Evolutionary conservation across 2,888 invertebrate species (phyloP).

Genomic region (Elegia similella): DNA sequence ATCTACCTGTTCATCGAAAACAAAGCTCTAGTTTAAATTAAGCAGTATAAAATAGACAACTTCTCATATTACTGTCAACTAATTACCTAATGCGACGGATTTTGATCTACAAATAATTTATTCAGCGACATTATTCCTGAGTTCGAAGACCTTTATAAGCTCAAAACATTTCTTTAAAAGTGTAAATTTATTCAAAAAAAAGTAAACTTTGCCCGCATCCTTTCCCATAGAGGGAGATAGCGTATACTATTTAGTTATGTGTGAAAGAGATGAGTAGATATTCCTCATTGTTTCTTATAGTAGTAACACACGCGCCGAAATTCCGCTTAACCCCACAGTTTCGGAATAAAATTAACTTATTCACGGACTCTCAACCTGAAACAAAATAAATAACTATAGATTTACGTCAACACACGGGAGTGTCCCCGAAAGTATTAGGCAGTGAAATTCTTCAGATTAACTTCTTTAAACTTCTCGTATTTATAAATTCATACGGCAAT

Average conservation of each 20-base stretch:
- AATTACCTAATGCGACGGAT: not conserved
- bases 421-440: too few relatives aligned
- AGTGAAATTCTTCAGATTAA: too few relatives aligned
- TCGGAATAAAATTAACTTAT: too few relatives aligned
- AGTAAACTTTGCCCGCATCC: slow-evolving; percentile 59
- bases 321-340: too few relatives aligned
- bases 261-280: slow-evolving; percentile 32
- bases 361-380: slow-evolving; percentile 21
- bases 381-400: too few relatives aligned
- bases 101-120: not conserved
- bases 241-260: slow-evolving; percentile 18
- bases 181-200: slow-evolving; percentile 79
- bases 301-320: not conserved
- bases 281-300: not conserved
- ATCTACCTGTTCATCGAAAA: too few relatives aligned
- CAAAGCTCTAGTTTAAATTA: too few relatives aligned
- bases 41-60: not conserved
- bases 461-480: too few relatives aligned
- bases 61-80: not conserved
- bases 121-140: slow-evolving; percentile 34
- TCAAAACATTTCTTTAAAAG: slow-evolving; percentile 43
- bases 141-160: slow-evolving; percentile 43
- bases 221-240: slow-evolving; percentile 43
- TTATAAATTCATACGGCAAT: too few relatives aligned
- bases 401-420: too few relatives aligned